These are phyloP conservation scores for Taenaris catops DNA, from an alignment of 2,888 invertebrate species.

Conservation along the genomic window DNA sequence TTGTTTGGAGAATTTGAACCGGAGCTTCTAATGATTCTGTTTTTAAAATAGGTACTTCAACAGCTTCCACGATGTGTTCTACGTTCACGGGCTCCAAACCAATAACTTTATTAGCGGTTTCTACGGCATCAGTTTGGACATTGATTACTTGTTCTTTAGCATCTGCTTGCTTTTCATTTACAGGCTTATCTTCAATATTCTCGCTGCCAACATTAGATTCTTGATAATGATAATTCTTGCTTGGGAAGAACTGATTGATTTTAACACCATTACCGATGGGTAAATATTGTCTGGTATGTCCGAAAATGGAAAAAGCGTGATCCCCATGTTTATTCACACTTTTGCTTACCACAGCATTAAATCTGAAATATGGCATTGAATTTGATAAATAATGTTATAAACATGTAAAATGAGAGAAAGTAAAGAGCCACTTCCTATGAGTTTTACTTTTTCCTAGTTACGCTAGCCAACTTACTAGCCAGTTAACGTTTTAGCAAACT, in stretches of 20 bases:
- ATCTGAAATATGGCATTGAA: no score
- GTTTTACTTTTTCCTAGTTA: no score
- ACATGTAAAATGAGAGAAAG: no score
- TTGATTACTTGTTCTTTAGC: slow-evolving; percentile 25
- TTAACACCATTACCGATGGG: slow-evolving; percentile 55
- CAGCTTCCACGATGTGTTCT: slow-evolving; percentile 9
- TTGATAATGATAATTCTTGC: slow-evolving; percentile 38
- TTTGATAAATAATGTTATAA: no score
- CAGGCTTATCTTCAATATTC: slow-evolving; percentile 35
- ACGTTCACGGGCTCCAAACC: slow-evolving; percentile 3
- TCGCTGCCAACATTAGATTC: slow-evolving; percentile 22
- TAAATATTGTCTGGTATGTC: slow-evolving; percentile 52
- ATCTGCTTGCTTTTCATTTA: slow-evolving; percentile 28
- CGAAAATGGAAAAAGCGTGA: slow-evolving; percentile 53
- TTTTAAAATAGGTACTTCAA: slow-evolving; percentile 26
- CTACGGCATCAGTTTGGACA: slow-evolving; percentile 6
- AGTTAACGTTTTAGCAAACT: no score
- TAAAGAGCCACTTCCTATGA: no score
- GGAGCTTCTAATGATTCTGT: slow-evolving; percentile 30
- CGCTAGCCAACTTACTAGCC: no score
- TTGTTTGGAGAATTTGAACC: slow-evolving; percentile 33
- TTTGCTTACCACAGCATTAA: slow-evolving; percentile 79
- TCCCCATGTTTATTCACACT: slow-evolving; percentile 57
- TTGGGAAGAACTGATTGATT: slow-evolving; percentile 62
- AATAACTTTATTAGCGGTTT: slow-evolving; percentile 11